Conservation (phyloP, 2,888 invertebrate genomes). For the Apamea sordens region DNA sequence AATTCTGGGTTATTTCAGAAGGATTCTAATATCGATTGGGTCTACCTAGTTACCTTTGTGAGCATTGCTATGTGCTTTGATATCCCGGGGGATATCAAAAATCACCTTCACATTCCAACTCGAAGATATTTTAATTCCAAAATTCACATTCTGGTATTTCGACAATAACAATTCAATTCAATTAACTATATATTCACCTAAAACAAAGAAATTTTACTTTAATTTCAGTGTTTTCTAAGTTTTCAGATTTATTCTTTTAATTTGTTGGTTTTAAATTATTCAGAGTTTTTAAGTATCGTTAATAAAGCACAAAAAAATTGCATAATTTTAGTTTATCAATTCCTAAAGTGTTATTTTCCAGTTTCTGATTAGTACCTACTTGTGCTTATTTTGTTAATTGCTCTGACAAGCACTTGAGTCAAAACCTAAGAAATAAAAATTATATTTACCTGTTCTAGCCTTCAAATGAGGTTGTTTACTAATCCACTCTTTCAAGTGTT, state of each 20-base stretch:
- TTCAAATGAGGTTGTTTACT: conserved; percentile 88
- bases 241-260: background rate
- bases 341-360: background rate
- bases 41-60: background rate
- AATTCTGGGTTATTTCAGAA: background rate
- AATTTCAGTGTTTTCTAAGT: background rate
- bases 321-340: background rate
- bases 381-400: background rate
- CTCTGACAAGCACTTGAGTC: background rate
- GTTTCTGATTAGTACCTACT: background rate
- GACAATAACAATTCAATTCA: background rate
- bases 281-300: background rate
- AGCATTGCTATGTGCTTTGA: background rate
- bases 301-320: background rate
- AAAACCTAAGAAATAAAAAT: background rate
- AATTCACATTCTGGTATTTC: background rate
- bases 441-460: conserved; percentile 76
- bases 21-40: background rate
- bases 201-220: too few relatives aligned
- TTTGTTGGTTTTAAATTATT: background rate
- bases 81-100: background rate
- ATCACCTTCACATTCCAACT: background rate
- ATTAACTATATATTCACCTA: too few relatives aligned
- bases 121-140: background rate
- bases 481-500: conserved; percentile 89